These are phyloP conservation scores for Diadophis punctatus DNA, from an alignment of 2,113 vertebrate genomes.

Conservation along the genomic window DNA sequence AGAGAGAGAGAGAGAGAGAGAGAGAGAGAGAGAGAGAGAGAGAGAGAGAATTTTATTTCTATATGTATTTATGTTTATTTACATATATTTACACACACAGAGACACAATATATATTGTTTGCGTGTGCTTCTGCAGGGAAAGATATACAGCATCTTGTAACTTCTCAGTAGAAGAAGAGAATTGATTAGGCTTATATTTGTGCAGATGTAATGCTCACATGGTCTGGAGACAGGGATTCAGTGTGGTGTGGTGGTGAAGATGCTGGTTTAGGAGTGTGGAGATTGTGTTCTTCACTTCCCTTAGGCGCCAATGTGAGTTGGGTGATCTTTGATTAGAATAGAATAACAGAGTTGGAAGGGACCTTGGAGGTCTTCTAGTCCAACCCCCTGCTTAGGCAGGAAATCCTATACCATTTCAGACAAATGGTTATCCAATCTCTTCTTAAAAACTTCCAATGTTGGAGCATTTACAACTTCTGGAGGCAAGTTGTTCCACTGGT, in stretches of 20 bases:
- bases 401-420: no score
- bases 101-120: background rate
- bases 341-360: no score
- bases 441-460: no score
- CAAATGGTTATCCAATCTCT: no score
- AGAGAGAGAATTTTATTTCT: background rate
- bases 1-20: no score
- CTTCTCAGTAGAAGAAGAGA: background rate
- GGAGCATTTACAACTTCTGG: no score
- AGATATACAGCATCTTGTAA: background rate
- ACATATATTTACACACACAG: background rate
- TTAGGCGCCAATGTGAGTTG: background rate
- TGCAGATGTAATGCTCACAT: background rate
- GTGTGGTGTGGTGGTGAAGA: background rate
- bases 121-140: background rate
- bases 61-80: background rate
- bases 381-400: no score
- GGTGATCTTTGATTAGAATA: background rate
- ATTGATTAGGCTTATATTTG: background rate
- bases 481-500: no score
- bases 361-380: no score
- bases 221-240: background rate
- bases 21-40: no score
- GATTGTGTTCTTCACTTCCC: background rate
- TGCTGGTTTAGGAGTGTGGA: background rate